Percentiles rank a stretch among this genome's conserved stretches.
Evolutionary conservation across 64 coral and sea anemone genomes (phyloP).

Genomic region (Montipora sp.): DNA sequence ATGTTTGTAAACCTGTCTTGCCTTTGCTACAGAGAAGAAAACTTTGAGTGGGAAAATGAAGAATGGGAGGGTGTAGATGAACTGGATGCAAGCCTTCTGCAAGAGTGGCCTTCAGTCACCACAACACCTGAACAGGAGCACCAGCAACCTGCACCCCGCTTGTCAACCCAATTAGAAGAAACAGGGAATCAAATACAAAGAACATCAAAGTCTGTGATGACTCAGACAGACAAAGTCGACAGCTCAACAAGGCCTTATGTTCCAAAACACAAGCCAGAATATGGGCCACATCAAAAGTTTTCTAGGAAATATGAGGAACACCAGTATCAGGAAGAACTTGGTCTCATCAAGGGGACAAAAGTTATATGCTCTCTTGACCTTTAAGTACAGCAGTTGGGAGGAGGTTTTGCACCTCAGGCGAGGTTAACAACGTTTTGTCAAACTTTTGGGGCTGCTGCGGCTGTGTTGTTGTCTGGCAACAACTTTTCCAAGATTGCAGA

Average conservation of each 20-base stretch:
- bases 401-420: conserved; percentile 10
- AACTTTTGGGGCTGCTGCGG: conserved; percentile 37
- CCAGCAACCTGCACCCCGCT: too few species aligned
- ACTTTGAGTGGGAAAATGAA: too few species aligned
- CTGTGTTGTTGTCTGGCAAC: conserved; percentile 42
- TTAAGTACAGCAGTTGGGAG: conserved; percentile 29
- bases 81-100: too few species aligned
- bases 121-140: too few species aligned
- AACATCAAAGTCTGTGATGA: too few species aligned
- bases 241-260: neutral
- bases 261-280: neutral
- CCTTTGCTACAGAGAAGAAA: too few species aligned
- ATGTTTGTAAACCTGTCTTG: too few species aligned
- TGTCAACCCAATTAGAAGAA: too few species aligned
- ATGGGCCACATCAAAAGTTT: neutral
- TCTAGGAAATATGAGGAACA: neutral
- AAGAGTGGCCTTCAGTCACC: too few species aligned
- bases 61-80: too few species aligned
- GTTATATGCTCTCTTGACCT: conserved; percentile 38
- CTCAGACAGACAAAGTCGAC: too few species aligned
- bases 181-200: too few species aligned
- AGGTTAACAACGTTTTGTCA: conserved; percentile 8
- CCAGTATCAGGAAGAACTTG: conserved; percentile 11
- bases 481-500: conserved; percentile 67
- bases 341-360: conserved; percentile 50